Base-by-base conservation (phyloP, 1,140 invertebrate species). In the Cardiocondyla obscurior region DNA sequence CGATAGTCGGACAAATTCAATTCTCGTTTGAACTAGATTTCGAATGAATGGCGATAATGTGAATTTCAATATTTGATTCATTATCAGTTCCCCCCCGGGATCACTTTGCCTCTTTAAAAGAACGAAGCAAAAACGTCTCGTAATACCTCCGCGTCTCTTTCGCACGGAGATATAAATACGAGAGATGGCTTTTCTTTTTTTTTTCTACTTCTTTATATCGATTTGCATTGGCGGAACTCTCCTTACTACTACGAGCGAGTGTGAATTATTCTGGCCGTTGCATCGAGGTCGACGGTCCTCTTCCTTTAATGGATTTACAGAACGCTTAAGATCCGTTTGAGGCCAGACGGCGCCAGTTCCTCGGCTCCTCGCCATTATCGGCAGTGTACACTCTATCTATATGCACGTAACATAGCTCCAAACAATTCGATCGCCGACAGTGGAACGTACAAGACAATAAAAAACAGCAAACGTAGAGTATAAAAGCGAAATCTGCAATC, bases 301-400 rank as follows among this genome's bases (percentile, higher is more conserved):
- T 74, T 73, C 69, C 69, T 49, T 88, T 88, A 83, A 70, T 79
- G 70, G 83, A 72, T 67, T 88, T 82, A 74, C 67, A 77, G 81
- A 64, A 70, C 72, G 76, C n/a, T 60, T 81, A 88, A 81, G 69
- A 83, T 88, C 36, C 81, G 64, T 16, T 64, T 51, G 33, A 77
- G 76, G 74, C 77, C 81, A 86, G 87, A 88, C 87, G 87, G 87
- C 87, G 87, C 86, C 87, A 86, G 51, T 10, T 51, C 84, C 84
- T 28, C 70, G 84, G 76, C 85, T 88, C 85, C 70, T 87, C 58
- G 85, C 76, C 72, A 87, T 88, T 87, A 82, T 58, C 28, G 49
- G 51, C 67, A 67, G 69, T 62, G 55, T 85, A 74, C 58, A 77
- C 82, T 33, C 42, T 65, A 51, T 53, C 33, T 36, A 22, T 46